Base-by-base conservation (phyloP, 2,113 vertebrate species). In the Chaetura pelagica region DNA sequence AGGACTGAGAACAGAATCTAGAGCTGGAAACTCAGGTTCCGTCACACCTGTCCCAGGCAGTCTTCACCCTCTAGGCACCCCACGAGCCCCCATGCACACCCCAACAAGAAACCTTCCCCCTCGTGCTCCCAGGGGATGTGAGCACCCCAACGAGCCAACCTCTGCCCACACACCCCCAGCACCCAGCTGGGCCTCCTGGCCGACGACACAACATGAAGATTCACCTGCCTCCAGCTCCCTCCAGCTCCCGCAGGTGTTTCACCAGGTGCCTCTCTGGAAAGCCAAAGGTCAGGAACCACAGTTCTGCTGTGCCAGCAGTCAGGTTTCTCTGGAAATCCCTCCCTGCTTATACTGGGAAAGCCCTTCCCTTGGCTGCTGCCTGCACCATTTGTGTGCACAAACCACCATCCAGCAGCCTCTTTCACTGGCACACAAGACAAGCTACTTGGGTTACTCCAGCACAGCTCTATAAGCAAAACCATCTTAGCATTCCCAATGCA, bases 121-220 rank as follows among this genome's bases (percentile, higher is more conserved):
- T 42, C 4, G 0, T 0, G 7, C 30, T 29, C 38, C 64, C 3
- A 2, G 52, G 57, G 44, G 4, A 8, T 9, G 12, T 1, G 29
- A 68, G 61, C 62, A 23, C 35, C 68, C 55, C 42, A 6, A 52
- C 18, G 20, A 15, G 38, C 62, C 44, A 29, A 10, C 48, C 52
- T 34, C 17, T 2, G 48, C 48, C 12, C 7, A 0, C 34, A 2
- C 18, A 1, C 15, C 26, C 27, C 6, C 2, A 6, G n/a, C 19
- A 3, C 44, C 1, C n/a, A 26, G 54, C 48, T 49, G 35, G 38
- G 38, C 55, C 54, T 29, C 63, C 3, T 32, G 35, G 40, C 2
- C 5, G 12, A 34, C 57, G 21, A 22, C 40, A 10, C 30, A 23
- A 2, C 0, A 2, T 1, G 20, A n/a, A 42, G 57, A 6, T 54